Base-by-base conservation (phyloP, 1,140 invertebrate species). In the Drosophila nigromelanica region DNA sequence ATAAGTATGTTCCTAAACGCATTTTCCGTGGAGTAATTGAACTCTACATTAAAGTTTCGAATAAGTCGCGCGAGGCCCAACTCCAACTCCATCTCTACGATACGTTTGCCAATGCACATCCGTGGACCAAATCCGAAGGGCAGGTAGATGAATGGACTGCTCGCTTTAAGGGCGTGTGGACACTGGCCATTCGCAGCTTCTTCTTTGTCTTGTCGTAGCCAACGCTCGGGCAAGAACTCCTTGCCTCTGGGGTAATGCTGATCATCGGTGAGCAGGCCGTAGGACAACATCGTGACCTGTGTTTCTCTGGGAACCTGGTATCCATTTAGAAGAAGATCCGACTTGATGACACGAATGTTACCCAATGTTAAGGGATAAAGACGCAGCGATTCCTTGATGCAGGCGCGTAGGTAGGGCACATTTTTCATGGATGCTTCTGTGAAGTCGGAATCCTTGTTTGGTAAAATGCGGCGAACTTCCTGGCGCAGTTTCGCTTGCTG, bases 51-150 rank as follows among this genome's bases (percentile, higher is more conserved):
- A 66, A 94, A 94, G 69, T 94, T 93, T 37, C 93, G 91, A 48
- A 94, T 89, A 4, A 95, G 91, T 77, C 94, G 94, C 3, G 94
- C 91, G 1, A 95, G 63, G 18, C 94, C 93, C 37, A 95, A 91
- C 75, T 95, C 94, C 40, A 96, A 82, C 85, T 96, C 95, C 80
- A 96, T 93, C 78, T 96, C 94, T 1, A 95, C 96, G 71, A 97
- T 94, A 45, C 96, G 92, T 63, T 94, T 93, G 4, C 94, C 94
- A 52, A 94, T 91, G 68, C 94, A 94, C 76, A 91, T 93, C 3
- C 93, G 83, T 0, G 93, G 92, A 12, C 95, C 95, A 58, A 94
- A 94, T 2, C 95, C 95, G 70, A 95, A 95, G 0, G 94, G 94
- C 27, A 92, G 87, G 59, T 92, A 93, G 0, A 93, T 92, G 56